Evolutionary conservation across 2,888 invertebrate species (phyloP).

Genomic region (Macrosoma leucophasiata): DNA sequence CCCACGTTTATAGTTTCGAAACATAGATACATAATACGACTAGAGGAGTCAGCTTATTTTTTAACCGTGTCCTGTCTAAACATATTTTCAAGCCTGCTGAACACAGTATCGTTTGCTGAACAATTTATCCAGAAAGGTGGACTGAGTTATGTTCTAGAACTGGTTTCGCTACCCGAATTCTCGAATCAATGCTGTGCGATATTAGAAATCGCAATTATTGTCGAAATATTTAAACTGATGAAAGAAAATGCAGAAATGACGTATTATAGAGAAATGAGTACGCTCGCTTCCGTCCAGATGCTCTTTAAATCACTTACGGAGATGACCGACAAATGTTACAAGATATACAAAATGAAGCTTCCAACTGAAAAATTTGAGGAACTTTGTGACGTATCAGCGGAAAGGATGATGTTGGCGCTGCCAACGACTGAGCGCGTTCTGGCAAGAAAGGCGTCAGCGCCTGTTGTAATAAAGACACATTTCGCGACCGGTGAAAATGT

Average conservation of each 20-base stretch:
- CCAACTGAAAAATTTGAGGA: constrained; percentile 44
- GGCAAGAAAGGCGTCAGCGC: constrained; percentile 31
- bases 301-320: constrained; percentile 55
- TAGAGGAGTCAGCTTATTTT: constrained; percentile 71
- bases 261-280: constrained; percentile 50
- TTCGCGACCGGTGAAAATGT: constrained; percentile 29
- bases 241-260: constrained; percentile 46
- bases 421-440: constrained; percentile 14
- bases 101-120: constrained; percentile 72
- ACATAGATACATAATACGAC: constrained; percentile 58
- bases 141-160: constrained; percentile 69
- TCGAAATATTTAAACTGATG: constrained; percentile 72
- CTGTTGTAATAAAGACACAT: constrained; percentile 31
- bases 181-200: constrained; percentile 77
- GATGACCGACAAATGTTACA: constrained; percentile 51
- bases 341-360: constrained; percentile 49
- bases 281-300: constrained; percentile 60
- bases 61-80: constrained; percentile 77
- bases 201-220: constrained; percentile 76
- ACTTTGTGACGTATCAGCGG: constrained; percentile 44
- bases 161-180: constrained; percentile 72
- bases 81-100: constrained; percentile 74
- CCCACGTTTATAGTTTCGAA: constrained; percentile 77
- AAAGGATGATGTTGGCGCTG: constrained; percentile 38
- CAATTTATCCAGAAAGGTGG: constrained; percentile 76